These are phyloP conservation scores for Macrobrachium rosenbergii DNA, from an alignment of 1,140 invertebrate species.

Conservation along the genomic window DNA sequence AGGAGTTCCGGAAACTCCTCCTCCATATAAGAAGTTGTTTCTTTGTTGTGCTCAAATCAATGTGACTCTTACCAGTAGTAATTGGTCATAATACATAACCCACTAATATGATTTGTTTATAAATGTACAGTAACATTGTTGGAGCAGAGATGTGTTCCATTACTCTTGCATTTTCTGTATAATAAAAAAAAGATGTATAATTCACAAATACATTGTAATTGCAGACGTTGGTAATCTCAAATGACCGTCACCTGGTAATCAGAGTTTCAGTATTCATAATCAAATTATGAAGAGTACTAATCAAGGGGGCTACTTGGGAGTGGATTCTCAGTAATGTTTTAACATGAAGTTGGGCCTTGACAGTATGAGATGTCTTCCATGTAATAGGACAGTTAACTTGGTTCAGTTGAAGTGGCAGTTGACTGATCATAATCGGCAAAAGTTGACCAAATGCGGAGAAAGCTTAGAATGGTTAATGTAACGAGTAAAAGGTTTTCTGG, in stretches of 20 bases:
- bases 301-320: not conserved
- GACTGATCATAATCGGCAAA: not conserved
- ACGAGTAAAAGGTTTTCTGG: not conserved
- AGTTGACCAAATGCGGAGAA: too few relatives aligned
- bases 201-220: not conserved
- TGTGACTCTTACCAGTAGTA: conserved; percentile 31
- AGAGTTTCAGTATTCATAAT: conserved; percentile 27
- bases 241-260: conserved; percentile 29
- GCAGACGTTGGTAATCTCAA: conserved; percentile 6
- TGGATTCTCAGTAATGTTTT: conserved; percentile 38
- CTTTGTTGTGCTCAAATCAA: conserved; percentile 42
- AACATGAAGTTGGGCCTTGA: conserved; percentile 38
- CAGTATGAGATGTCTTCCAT: conserved; percentile 42
- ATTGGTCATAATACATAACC: conserved; percentile 16
- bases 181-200: not conserved
- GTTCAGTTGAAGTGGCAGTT: not conserved
- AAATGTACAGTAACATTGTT: not conserved
- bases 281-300: too few relatives aligned
- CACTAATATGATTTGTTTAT: not conserved
- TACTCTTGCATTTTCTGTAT: not conserved
- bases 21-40: not conserved
- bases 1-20: conserved; percentile 3
- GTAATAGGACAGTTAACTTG: conserved; percentile 41
- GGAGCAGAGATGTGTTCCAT: too few relatives aligned
- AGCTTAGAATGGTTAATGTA: not conserved